Evolutionary conservation across 2,888 invertebrate genomes (phyloP).

Genomic region (Ptilodon capucinus): DNA sequence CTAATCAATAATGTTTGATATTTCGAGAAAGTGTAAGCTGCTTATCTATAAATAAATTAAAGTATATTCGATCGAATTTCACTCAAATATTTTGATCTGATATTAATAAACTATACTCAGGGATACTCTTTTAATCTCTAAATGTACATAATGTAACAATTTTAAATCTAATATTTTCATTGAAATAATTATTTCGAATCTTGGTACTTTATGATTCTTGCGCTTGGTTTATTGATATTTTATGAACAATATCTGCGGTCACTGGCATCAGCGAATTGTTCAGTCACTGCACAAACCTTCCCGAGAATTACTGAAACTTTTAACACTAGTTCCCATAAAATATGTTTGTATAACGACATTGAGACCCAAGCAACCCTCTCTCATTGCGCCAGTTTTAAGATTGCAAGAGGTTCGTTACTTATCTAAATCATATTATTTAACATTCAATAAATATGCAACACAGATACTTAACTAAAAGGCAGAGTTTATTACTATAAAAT

Average conservation of each 20-base stretch:
- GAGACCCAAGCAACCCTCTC: background rate
- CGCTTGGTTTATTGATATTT: conserved; percentile 2
- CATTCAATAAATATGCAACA: conserved; percentile 55
- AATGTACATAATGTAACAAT: conserved; percentile 49
- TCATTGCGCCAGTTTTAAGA: conserved; percentile 10
- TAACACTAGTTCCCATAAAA: conserved; percentile 9
- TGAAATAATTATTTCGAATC: conserved; percentile 24
- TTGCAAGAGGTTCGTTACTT: conserved; percentile 20
- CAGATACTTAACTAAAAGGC: conserved; percentile 52
- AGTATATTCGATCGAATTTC: conserved; percentile 34
- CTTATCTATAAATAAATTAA: conserved; percentile 31
- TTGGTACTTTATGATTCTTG: conserved; percentile 8
- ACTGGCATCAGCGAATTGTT: conserved; percentile 9
- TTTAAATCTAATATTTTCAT: conserved; percentile 36
- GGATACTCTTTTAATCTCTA: conserved; percentile 59
- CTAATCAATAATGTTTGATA: too few relatives aligned
- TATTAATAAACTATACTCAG: conserved; percentile 58
- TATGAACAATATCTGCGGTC: too few relatives aligned
- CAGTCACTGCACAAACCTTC: conserved; percentile 21
- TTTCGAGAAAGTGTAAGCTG: conserved; percentile 34
- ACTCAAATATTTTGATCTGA: conserved; percentile 58
- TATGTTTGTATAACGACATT: background rate
- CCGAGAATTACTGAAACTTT: conserved; percentile 7
- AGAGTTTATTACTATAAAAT: conserved; percentile 47
- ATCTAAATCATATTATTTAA: conserved; percentile 30